Evolutionary conservation across 2,888 invertebrate genomes (phyloP).

Genomic region (Drosophila neonasuta): DNA sequence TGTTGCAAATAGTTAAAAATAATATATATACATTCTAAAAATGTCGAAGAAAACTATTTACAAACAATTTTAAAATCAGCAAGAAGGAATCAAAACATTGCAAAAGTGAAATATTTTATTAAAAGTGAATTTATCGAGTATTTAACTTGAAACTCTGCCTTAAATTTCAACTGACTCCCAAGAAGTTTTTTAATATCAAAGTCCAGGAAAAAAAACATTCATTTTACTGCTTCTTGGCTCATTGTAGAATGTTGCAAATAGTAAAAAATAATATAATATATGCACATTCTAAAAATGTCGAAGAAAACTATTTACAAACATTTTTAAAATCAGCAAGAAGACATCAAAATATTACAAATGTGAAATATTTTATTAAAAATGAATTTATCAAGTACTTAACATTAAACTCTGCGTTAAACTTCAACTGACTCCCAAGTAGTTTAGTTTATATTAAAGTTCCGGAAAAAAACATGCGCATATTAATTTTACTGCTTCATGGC

Average conservation of each 20-base stretch:
- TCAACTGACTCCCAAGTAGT: neutral
- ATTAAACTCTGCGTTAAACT: neutral
- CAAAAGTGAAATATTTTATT: too few relatives aligned
- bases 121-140: too few relatives aligned
- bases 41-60: too few relatives aligned
- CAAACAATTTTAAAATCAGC: too few relatives aligned
- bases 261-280: too few relatives aligned
- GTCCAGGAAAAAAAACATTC: constrained; percentile 7
- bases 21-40: neutral
- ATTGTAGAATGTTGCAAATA: constrained; percentile 11
- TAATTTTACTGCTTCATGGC: constrained; percentile 27
- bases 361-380: too few relatives aligned
- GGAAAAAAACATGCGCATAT: constrained; percentile 24
- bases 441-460: neutral
- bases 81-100: neutral
- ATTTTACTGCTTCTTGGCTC: constrained; percentile 26
- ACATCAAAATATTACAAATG: too few relatives aligned
- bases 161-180: neutral
- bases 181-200: neutral
- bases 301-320: too few relatives aligned
- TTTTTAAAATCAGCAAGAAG: too few relatives aligned
- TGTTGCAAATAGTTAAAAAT: neutral
- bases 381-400: too few relatives aligned
- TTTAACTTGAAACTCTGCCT: neutral
- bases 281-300: too few relatives aligned